Evolutionary conservation across 2,113 vertebrate genomes (phyloP).

Genomic region (Xiphophorus hellerii): DNA sequence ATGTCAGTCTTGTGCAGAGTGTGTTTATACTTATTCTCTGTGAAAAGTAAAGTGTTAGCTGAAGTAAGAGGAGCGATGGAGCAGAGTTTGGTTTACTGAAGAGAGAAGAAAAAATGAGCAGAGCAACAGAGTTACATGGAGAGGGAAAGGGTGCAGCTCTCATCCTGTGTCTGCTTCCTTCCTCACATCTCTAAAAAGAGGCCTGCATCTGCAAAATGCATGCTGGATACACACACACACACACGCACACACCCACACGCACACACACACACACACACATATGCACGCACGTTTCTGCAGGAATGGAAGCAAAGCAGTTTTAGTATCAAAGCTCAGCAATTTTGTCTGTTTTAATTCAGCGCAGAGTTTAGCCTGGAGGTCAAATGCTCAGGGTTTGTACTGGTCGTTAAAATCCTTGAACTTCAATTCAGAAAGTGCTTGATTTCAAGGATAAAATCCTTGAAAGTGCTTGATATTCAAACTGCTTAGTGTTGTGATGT

Average conservation of each 20-base stretch:
- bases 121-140: constrained; percentile 35
- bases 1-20: background rate
- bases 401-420: too few relatives aligned
- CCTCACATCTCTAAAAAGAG: constrained; percentile 71
- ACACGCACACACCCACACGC: background rate
- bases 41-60: background rate
- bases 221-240: background rate
- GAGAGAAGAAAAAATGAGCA: constrained; percentile 41
- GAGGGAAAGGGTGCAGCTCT: constrained; percentile 79
- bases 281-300: constrained; percentile 1
- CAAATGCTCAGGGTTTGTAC: too few relatives aligned
- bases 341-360: constrained; percentile 26
- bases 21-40: background rate
- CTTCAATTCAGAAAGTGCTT: too few relatives aligned
- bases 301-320: constrained; percentile 32
- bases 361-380: background rate
- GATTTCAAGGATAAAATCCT: too few relatives aligned
- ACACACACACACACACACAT: background rate
- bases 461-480: too few relatives aligned
- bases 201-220: constrained; percentile 21
- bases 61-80: background rate
- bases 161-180: constrained; percentile 78
- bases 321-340: constrained; percentile 56
- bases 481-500: too few relatives aligned
- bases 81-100: constrained; percentile 7